These are phyloP conservation scores for Zaprionus inermis DNA, from an alignment of 1,140 invertebrate species.

Conservation along the genomic window DNA sequence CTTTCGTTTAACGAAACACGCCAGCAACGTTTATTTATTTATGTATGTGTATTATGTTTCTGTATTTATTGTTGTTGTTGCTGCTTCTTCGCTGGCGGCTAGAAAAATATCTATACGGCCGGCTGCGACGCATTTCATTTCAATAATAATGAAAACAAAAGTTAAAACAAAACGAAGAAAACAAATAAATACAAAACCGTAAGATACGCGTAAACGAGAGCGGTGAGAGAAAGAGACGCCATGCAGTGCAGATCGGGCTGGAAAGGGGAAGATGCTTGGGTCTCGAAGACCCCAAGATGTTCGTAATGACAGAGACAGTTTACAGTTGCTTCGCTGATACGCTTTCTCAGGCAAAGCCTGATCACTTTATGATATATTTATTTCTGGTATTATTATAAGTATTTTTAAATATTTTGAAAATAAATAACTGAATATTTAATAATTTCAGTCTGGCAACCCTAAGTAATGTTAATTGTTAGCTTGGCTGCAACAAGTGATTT, in stretches of 20 bases:
- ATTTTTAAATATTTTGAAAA: background rate
- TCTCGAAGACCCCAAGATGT: conserved; percentile 11
- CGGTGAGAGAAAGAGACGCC: conserved; percentile 23
- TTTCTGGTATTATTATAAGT: no score
- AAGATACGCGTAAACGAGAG: conserved; percentile 33
- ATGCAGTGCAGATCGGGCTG: background rate
- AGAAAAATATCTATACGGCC: conserved; percentile 62
- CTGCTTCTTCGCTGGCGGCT: conserved; percentile 59
- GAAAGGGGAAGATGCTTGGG: conserved; percentile 16
- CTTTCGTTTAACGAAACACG: conserved; percentile 64
- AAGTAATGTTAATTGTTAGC: background rate
- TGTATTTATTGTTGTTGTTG: conserved; percentile 26
- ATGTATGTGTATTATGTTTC: conserved; percentile 10
- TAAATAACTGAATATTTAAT: background rate
- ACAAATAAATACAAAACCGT: conserved; percentile 48
- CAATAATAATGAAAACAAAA: conserved; percentile 80
- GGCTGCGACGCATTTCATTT: conserved; percentile 56
- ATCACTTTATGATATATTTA: background rate
- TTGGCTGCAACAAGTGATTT: background rate
- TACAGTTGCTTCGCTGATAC: conserved; percentile 42
- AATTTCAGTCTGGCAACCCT: conserved; percentile 2
- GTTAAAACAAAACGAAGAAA: conserved; percentile 64
- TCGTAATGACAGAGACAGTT: conserved; percentile 29
- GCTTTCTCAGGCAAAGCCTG: background rate
- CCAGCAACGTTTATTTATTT: conserved; percentile 3